Evolutionary conservation across 2,888 invertebrate genomes (phyloP).

Genomic region (Dolichomitus sp.): DNA sequence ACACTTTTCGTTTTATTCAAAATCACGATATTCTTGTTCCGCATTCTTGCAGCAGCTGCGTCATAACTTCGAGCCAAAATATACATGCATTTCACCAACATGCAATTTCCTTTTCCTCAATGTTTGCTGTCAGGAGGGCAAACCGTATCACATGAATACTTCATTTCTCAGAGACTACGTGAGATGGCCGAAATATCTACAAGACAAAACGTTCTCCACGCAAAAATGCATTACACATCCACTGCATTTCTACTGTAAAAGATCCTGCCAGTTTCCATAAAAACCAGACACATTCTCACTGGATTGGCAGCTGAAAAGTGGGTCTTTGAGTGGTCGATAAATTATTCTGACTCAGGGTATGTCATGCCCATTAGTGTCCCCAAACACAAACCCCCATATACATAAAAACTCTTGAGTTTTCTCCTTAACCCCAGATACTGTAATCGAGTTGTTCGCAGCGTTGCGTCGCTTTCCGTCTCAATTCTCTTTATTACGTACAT

Average conservation of each 20-base stretch:
- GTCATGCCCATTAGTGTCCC: slow-evolving; percentile 22
- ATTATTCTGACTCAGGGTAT: slow-evolving; percentile 21
- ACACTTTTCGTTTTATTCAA: background rate
- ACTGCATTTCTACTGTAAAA: slow-evolving; percentile 65
- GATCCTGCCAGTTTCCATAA: background rate
- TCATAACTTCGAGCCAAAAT: slow-evolving; percentile 4
- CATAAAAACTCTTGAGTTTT: slow-evolving; percentile 2
- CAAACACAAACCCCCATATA: slow-evolving; percentile 4
- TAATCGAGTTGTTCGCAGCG: background rate
- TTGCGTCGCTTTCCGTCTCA: slow-evolving; percentile 4
- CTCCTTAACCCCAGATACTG: background rate
- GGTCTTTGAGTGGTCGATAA: slow-evolving; percentile 17
- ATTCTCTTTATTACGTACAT: slow-evolving; percentile 34
- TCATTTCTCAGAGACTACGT: slow-evolving; percentile 72
- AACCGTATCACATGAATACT: slow-evolving; percentile 76
- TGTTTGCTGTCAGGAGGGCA: background rate
- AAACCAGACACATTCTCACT: background rate
- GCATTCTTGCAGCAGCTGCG: background rate
- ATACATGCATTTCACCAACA: slow-evolving; percentile 19
- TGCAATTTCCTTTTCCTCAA: slow-evolving; percentile 13
- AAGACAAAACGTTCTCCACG: background rate
- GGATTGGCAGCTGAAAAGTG: slow-evolving; percentile 6
- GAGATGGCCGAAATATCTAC: background rate
- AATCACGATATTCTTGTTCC: background rate
- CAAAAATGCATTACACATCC: slow-evolving; percentile 74